A percentile compares a stretch with the other conserved stretches of the same genome.
These are phyloP conservation scores for Parasteatoda tepidariorum DNA, from an alignment of 1,140 invertebrate genomes.

Conservation along the genomic window DNA sequence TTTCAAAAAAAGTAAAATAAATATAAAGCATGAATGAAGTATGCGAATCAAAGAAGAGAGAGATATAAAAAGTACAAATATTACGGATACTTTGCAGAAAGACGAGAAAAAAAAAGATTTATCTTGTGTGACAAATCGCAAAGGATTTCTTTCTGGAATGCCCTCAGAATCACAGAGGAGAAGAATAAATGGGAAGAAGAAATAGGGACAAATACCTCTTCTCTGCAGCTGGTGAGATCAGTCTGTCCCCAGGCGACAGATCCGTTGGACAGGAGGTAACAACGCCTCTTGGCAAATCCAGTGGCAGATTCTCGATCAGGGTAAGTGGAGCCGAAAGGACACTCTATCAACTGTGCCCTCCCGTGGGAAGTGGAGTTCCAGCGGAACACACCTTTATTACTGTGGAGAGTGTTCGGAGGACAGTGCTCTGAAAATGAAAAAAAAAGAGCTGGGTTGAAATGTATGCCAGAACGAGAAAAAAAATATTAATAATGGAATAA, in stretches of 20 bases:
- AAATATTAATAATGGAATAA: too few relatives aligned
- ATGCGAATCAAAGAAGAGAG: too few relatives aligned
- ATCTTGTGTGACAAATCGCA: too few relatives aligned
- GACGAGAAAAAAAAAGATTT: too few relatives aligned
- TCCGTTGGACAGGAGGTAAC: slow-evolving; percentile 36
- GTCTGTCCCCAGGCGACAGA: slow-evolving; percentile 11
- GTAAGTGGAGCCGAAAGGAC: slow-evolving; percentile 62
- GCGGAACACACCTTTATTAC: slow-evolving; percentile 63
- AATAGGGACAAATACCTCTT: slow-evolving; percentile 57
- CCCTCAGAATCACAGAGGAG: neutral
- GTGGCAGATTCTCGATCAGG: neutral
- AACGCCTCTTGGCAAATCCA: slow-evolving; percentile 35
- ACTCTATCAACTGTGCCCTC: slow-evolving; percentile 56
- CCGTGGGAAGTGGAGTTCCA: slow-evolving; percentile 64
- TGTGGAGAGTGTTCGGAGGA: slow-evolving; percentile 53
- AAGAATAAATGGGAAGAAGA: neutral
- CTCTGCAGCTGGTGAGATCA: slow-evolving; percentile 33
- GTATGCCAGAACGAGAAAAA: too few relatives aligned
- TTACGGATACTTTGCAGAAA: too few relatives aligned
- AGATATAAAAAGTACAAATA: too few relatives aligned
- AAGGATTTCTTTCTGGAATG: too few relatives aligned
- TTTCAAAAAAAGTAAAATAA: too few relatives aligned
- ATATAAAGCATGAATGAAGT: too few relatives aligned
- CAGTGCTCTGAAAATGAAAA: slow-evolving; percentile 62
- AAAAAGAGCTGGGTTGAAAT: slow-evolving; percentile 24